phyloP scores from a whole-genome alignment of 2,797 vertebrate species.

The Agapornis canus region DNA sequence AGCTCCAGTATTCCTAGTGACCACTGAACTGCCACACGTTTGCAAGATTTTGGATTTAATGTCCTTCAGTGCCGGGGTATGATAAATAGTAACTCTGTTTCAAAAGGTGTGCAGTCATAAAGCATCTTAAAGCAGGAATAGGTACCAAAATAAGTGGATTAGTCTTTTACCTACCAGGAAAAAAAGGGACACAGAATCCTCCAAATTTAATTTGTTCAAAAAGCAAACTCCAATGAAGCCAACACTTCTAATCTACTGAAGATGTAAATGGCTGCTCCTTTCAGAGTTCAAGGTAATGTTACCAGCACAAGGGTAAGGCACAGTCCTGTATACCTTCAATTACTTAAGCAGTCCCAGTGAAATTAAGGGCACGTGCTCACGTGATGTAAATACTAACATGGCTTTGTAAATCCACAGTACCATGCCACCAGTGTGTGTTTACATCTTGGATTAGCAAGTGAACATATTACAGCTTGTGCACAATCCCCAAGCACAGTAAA shows the following conservation, averaged over 20 bases:
- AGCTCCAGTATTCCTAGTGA: not conserved
- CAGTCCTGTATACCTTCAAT: not conserved
- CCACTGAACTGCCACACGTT: not conserved
- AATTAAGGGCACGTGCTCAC: not conserved
- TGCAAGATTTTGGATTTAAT: not conserved
- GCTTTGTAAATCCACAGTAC: not conserved
- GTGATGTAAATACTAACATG: not conserved
- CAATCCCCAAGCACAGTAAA: not conserved
- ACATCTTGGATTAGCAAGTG: not conserved
- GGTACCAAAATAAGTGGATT: conserved; percentile 34
- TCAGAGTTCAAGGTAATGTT: conserved; percentile 16
- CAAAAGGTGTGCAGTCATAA: not conserved
- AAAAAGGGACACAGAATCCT: not conserved
- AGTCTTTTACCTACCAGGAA: not conserved
- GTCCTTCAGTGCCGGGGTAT: not conserved
- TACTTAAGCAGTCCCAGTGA: not conserved
- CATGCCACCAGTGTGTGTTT: not conserved
- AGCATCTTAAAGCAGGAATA: not conserved
- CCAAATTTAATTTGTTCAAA: conserved; percentile 36
- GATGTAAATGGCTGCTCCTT: conserved; percentile 2
- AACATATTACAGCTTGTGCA: not conserved
- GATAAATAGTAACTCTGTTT: not conserved
- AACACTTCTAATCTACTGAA: conserved; percentile 3
- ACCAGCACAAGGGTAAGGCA: not conserved
- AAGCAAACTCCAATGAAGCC: not conserved